phyloP scores from a whole-genome alignment of 2,113 vertebrate genomes.

The Peucedramus taeniatus region DNA sequence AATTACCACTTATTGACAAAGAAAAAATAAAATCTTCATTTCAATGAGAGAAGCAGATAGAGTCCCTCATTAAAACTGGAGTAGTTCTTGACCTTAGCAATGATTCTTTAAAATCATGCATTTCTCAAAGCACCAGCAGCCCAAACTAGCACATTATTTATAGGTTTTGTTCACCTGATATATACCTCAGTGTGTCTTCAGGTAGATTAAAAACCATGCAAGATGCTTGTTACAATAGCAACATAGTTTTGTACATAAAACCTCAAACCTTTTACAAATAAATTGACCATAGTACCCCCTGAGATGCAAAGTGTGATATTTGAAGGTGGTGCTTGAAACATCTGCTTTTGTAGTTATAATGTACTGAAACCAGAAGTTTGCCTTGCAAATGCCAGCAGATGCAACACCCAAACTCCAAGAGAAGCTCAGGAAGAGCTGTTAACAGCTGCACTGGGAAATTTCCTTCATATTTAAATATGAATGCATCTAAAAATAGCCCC shows the following conservation, averaged over 20 bases:
- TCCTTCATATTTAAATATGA: slow-evolving; percentile 32
- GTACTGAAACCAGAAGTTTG: slow-evolving; percentile 13
- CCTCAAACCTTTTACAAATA: neutral
- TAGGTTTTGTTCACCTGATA: neutral
- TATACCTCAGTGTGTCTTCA: fast-evolving
- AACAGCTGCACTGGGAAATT: slow-evolving; percentile 51
- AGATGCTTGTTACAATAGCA: neutral
- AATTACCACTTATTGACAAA: neutral
- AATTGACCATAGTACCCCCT: neutral
- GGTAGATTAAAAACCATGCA: neutral
- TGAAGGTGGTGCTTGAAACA: neutral
- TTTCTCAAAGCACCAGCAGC: neutral
- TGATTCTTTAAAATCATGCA: neutral
- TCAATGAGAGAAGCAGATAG: neutral
- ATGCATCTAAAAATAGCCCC: slow-evolving; percentile 21
- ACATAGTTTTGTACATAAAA: neutral
- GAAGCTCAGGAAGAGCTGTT: slow-evolving; percentile 31
- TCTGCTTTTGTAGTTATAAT: slow-evolving; percentile 7
- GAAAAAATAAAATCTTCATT: neutral
- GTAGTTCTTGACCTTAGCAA: slow-evolving; percentile 1
- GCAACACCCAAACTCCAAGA: slow-evolving; percentile 14
- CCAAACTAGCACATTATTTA: neutral
- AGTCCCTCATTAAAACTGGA: neutral
- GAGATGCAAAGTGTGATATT: neutral
- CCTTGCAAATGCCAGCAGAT: slow-evolving; percentile 15